Conservation (phyloP, 2,888 invertebrate genomes). For the Allygus modestus region DNA sequence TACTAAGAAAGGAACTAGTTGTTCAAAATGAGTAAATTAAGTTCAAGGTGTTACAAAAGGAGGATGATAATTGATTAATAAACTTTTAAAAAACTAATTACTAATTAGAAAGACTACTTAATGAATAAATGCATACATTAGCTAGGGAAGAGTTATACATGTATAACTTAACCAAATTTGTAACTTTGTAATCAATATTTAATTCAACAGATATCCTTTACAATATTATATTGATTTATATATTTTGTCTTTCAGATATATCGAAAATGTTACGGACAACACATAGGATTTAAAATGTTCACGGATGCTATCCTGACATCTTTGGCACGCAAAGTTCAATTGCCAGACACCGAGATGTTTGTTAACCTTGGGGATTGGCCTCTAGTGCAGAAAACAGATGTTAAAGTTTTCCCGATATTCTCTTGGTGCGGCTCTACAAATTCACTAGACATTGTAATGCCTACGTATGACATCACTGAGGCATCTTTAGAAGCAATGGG, state of each 20-base stretch:
- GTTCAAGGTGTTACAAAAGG: too few species aligned
- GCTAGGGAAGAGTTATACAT: too few species aligned
- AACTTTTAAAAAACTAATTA: too few species aligned
- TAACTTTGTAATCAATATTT: too few species aligned
- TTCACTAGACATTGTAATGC: constrained; percentile 92
- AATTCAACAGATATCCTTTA: too few species aligned
- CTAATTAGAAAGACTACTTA: too few species aligned
- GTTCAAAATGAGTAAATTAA: too few species aligned
- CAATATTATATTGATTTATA: too few species aligned
- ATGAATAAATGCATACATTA: too few species aligned
- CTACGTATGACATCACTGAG: constrained; percentile 97
- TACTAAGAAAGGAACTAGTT: too few species aligned
- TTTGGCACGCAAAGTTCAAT: constrained; percentile 84
- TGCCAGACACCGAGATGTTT: constrained; percentile 94
- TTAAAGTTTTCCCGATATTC: constrained; percentile 86
- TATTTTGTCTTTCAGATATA: constrained; percentile 78
- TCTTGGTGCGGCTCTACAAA: constrained; percentile 97
- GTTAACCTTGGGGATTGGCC: constrained; percentile 99
- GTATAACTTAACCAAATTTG: too few species aligned
- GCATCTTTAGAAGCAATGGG: constrained; percentile 96
- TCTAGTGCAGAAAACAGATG: constrained; percentile 78
- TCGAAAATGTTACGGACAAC: constrained; percentile 94
- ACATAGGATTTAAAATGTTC: constrained; percentile 98
- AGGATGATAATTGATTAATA: too few species aligned
- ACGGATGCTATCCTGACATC: constrained; percentile 92